Base-by-base conservation (phyloP, 2,113 vertebrate species). In the Paratilapia polleni region DNA sequence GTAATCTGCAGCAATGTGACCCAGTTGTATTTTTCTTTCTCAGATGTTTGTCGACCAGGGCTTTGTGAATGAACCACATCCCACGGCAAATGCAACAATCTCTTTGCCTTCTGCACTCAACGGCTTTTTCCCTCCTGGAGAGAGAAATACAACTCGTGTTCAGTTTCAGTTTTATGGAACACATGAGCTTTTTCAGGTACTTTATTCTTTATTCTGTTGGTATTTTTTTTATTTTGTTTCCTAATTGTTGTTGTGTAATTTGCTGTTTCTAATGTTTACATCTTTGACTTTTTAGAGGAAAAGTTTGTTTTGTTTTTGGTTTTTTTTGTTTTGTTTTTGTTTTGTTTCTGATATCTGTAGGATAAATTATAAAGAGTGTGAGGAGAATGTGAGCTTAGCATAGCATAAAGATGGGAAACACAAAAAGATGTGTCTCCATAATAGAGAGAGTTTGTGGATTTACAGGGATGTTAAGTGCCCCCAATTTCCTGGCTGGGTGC, bases 161-260 rank as follows among this genome's bases (percentile, higher is more conserved):
- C 97, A 97, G 90, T 99, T 98, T 90, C 96, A 96, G 22, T 98
- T 98, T 91, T 97, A 97, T 87, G 97, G 94, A 54, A 94, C 83
- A 12, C 78, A 93, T 24, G 94, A 95, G 2, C 96, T 97, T 36
- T 99, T 99, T 89, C 84, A 87, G 96, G 97, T 99, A 96, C 28
- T 28, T 19, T 63, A 8, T 43, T 26, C 34, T 31, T n/a, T n/a
- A n/a, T n/a, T 28, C 52, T 36, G 4, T 17, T 64, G 15, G 7
- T 19, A 56, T 13, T 68, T 66, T 41, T 3, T 28, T 17, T 20
- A 77, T 34, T 11, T 47, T 76, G 58, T 52, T 20, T 58, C 7
- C 3, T 58, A 56, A 4, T 73, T 28, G 1, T 62, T 26, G 20
- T 31, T 13, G 10, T 22, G 12, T 52, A 31, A 5, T 0, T 73